phyloP scores from a whole-genome alignment of 2,113 vertebrate species.

The Pterocles gutturalis region DNA sequence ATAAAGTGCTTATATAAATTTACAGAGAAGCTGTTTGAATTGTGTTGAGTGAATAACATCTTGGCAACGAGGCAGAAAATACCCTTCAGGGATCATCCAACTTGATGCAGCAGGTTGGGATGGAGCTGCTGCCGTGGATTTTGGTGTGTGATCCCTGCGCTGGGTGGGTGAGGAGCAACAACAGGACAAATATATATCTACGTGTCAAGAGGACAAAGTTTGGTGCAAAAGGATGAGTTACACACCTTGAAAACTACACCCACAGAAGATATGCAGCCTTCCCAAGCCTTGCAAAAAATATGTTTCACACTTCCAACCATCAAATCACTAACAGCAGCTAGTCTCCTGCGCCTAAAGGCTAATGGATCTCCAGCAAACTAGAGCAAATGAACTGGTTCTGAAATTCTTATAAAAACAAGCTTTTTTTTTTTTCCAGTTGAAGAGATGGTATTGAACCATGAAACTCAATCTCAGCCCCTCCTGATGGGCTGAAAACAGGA shows the following conservation, averaged over 20 bases:
- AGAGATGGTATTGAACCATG: not conserved
- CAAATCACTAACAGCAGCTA: not conserved
- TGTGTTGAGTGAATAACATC: not conserved
- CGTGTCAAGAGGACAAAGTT: not conserved
- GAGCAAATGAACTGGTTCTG: not conserved
- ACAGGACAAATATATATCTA: not conserved
- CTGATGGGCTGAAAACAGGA: not conserved
- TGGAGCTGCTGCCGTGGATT: not conserved
- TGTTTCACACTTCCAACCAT: not conserved
- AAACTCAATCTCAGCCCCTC: not conserved
- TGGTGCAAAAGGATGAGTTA: not conserved
- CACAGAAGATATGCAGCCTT: not conserved
- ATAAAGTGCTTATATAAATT: constrained; percentile 1
- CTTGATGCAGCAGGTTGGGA: not conserved
- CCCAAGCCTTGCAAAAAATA: not conserved
- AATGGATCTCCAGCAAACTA: not conserved
- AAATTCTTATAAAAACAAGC: not conserved
- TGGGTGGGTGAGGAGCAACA: not conserved
- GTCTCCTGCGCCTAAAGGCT: not conserved
- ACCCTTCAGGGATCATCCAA: not conserved
- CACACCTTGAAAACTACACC: not conserved
- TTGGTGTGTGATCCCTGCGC: not conserved
- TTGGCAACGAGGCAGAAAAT: not conserved
- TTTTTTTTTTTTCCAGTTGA: not conserved
- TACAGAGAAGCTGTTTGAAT: not conserved